phyloP scores from a whole-genome alignment of 2,113 vertebrate species.

The Mustelus asterias region DNA sequence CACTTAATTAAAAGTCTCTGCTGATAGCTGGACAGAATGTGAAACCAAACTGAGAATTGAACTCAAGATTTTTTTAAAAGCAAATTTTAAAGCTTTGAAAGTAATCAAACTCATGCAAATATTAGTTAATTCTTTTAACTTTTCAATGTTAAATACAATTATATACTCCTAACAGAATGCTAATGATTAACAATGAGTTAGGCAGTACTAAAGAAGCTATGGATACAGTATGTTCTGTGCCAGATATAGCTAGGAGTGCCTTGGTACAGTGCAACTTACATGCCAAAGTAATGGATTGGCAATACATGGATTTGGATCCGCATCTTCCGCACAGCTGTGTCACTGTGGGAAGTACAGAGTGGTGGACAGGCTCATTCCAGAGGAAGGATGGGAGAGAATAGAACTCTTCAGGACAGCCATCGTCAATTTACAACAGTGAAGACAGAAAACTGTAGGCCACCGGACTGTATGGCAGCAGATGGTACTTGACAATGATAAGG shows the following conservation, averaged over 20 bases:
- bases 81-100: background rate
- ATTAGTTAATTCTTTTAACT: background rate
- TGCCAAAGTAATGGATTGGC: background rate
- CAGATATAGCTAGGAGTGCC: background rate
- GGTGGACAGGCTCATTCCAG: background rate
- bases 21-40: background rate
- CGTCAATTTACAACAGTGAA: background rate
- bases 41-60: background rate
- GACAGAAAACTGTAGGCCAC: background rate
- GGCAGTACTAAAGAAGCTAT: background rate
- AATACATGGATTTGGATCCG: background rate
- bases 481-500: background rate
- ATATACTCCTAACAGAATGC: background rate
- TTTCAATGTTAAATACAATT: background rate
- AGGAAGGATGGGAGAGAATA: background rate
- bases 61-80: background rate
- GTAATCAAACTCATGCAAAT: background rate
- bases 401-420: background rate
- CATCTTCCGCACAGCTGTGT: background rate
- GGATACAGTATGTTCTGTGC: background rate
- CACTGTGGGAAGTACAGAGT: background rate
- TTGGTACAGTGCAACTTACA: background rate
- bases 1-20: too few species aligned
- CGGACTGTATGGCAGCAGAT: background rate
- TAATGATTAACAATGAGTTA: background rate